These are phyloP conservation scores for Apamea epomidion DNA, from an alignment of 2,888 invertebrate genomes.

Conservation along the genomic window DNA sequence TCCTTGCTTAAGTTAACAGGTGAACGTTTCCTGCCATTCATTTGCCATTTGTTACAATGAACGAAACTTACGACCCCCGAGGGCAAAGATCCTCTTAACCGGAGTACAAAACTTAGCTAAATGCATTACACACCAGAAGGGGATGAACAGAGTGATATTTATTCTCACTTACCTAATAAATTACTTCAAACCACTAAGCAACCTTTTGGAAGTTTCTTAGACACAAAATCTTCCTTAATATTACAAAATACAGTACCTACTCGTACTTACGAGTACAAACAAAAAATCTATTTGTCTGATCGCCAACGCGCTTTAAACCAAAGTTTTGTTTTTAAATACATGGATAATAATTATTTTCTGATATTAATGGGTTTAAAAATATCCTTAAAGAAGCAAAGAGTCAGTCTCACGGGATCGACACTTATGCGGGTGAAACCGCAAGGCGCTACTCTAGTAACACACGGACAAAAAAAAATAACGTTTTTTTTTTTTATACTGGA, in stretches of 20 bases:
- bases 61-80: conserved; percentile 28
- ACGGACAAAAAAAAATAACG: no score
- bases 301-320: not conserved
- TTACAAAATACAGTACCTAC: not conserved
- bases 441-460: no score
- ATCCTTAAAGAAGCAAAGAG: not conserved
- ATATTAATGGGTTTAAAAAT: no score
- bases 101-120: conserved; percentile 46
- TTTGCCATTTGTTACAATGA: conserved; percentile 48
- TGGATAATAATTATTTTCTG: not conserved
- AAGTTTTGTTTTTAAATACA: not conserved
- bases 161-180: conserved; percentile 29
- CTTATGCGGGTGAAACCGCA: no score
- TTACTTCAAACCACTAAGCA: conserved; percentile 10
- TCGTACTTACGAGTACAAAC: no score
- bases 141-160: conserved; percentile 36
- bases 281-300: not conserved
- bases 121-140: conserved; percentile 38
- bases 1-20: conserved; percentile 9
- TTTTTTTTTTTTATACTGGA: not conserved
- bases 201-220: not conserved
- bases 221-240: not conserved
- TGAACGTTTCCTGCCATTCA: conserved; percentile 6
- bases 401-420: no score
- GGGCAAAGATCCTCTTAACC: conserved; percentile 40